Base-by-base conservation (phyloP, 2,888 invertebrate genomes). In the Agrotis puta region DNA sequence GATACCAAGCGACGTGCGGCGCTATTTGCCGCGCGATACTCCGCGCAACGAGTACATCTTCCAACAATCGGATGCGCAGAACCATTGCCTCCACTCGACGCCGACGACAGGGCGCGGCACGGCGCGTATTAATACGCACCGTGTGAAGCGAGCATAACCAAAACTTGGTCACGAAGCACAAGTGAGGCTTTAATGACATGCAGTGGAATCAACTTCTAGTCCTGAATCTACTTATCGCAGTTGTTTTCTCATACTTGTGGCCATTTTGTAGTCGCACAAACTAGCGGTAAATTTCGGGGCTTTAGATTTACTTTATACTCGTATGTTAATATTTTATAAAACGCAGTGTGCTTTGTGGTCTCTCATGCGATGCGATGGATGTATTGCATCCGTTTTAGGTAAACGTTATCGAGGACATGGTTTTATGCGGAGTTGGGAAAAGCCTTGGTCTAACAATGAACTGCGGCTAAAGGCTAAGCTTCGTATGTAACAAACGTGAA, bases 311-410 rank as follows among this genome's bases (percentile, higher is more conserved):
- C 7, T 43, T 14, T 20, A 0, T 22, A n/a, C n/a, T n/a, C n/a
- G n/a, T n/a, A 9, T n/a, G 16, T 62, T 48, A 64, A 74, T 71
- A 63, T 71, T 71, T 63, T 18, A 24, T 48, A 43, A 62, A 48
- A 20, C 27, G 43, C n/a, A 24, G 47, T 27, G 27, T 54, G 43
- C 24, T 22, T 18, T 71, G 63, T 47, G 63, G 27, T 63, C 74
- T 73, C 47, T 50, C 22, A 71, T 51, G n/a, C 22, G 48, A 18
- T 45, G 22, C 13, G 22, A 20, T 22, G 14, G 18, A 45, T 22
- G 7, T 33, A 27, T 27, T 45, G 16, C 13, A 24, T 4, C 7
- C 13, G 11, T 66, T 22, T 22, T 11, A n/a, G n/a, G 22, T 13
- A 18, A 39, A n/a, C n/a, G 13, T 18, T 39, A 43, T 9, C 16